These are phyloP conservation scores for Tinea pellionella DNA, from an alignment of 2,888 invertebrate species.

Conservation along the genomic window DNA sequence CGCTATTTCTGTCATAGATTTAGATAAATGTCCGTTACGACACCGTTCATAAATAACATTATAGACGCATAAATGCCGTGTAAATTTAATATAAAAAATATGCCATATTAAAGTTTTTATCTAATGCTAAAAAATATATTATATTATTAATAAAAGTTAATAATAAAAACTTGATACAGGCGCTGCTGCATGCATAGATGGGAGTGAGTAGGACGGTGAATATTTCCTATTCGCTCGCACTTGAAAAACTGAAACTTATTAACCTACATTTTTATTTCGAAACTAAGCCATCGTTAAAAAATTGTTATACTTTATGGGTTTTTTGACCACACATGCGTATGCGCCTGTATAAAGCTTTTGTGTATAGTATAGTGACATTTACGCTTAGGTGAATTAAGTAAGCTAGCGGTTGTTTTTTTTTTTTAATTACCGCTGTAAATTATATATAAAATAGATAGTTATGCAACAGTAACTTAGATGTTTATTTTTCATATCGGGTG, in stretches of 20 bases:
- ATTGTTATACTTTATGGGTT: too few species aligned
- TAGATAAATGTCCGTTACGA: neutral
- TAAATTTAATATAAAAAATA: neutral
- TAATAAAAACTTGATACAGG: neutral
- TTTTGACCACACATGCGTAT: too few species aligned
- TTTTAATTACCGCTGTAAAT: neutral
- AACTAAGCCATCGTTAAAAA: too few species aligned
- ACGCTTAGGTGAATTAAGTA: conserved; percentile 48
- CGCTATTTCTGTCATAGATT: neutral
- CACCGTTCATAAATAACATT: neutral
- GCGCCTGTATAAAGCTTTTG: too few species aligned
- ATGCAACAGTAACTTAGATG: conserved; percentile 68
- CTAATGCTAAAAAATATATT: neutral
- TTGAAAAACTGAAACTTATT: too few species aligned
- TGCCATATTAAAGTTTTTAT: neutral
- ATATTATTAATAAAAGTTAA: neutral
- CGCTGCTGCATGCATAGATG: neutral
- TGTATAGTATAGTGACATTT: too few species aligned
- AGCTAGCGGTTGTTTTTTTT: neutral
- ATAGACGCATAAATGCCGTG: neutral
- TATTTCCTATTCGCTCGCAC: too few species aligned
- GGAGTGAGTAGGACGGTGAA: too few species aligned
- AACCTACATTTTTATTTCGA: too few species aligned
- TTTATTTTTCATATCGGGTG: conserved; percentile 70
- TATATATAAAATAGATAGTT: conserved; percentile 63